Conservation (phyloP, 1,140 invertebrate genomes). For the Sarcophaga bullata region DNA sequence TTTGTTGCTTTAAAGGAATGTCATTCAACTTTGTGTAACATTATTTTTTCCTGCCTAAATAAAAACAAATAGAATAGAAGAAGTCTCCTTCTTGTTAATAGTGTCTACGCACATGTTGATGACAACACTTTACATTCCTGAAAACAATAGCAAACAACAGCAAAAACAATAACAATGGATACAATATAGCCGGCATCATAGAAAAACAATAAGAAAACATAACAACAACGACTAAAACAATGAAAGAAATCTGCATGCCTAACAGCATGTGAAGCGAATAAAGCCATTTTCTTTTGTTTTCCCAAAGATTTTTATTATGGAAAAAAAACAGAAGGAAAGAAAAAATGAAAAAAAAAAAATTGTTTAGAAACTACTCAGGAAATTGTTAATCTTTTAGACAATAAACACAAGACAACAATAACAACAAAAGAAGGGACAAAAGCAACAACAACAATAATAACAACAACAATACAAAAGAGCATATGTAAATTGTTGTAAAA, state of each 20-base stretch:
- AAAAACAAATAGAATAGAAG: background rate
- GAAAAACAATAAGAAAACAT: background rate
- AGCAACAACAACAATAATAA: too few species aligned
- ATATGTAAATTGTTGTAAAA: constrained; percentile 8
- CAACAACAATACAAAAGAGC: constrained; percentile 1
- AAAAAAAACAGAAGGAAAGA: background rate
- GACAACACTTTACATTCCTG: constrained; percentile 26
- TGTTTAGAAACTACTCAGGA: constrained; percentile 26
- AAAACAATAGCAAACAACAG: background rate
- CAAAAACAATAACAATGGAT: background rate
- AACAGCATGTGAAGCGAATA: background rate
- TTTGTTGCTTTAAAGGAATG: too few species aligned
- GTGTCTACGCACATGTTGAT: constrained; percentile 26
- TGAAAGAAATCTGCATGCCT: constrained; percentile 14
- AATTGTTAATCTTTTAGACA: constrained; percentile 21
- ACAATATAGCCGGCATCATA: constrained; percentile 17
- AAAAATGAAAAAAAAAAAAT: background rate
- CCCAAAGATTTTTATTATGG: background rate
- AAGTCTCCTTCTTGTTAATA: background rate
- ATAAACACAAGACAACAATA: constrained; percentile 10
- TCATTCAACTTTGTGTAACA: too few species aligned
- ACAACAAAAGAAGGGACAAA: too few species aligned
- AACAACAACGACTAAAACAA: background rate
- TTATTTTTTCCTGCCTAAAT: background rate
- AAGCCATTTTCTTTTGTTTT: background rate